Percentiles rank a stretch among this genome's conserved stretches.
These are phyloP conservation scores for Bemisia tabaci DNA, from an alignment of 1,140 invertebrate genomes.

Conservation along the genomic window DNA sequence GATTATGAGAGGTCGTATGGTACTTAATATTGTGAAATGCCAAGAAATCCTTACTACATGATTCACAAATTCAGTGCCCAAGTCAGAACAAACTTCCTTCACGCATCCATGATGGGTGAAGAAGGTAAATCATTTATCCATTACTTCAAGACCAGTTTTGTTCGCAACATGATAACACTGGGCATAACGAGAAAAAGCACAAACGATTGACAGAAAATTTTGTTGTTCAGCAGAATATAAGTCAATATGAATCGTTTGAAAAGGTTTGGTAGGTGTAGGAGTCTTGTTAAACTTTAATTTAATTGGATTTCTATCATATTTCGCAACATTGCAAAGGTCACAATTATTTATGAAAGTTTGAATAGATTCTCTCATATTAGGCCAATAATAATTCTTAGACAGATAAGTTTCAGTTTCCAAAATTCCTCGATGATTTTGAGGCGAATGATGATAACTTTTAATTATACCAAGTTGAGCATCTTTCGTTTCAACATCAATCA, in stretches of 20 bases:
- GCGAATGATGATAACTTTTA: slow-evolving; percentile 9
- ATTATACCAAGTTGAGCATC: background rate
- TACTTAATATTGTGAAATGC: slow-evolving; percentile 23
- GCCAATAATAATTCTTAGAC: slow-evolving; percentile 4
- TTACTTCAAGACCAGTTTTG: background rate
- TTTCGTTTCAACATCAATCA: background rate
- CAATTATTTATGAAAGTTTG: slow-evolving; percentile 12
- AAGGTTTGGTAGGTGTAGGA: background rate
- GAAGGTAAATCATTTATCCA: slow-evolving; percentile 11
- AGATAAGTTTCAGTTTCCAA: slow-evolving; percentile 1
- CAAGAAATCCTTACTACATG: background rate
- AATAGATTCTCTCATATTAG: slow-evolving; percentile 6
- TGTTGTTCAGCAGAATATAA: too few species aligned
- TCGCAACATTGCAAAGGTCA: slow-evolving; percentile 12
- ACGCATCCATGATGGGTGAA: slow-evolving; percentile 27
- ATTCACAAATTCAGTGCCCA: slow-evolving; percentile 27
- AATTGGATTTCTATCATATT: slow-evolving; percentile 6
- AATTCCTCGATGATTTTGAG: slow-evolving; percentile 10
- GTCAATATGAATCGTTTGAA: too few species aligned
- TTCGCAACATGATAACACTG: too few species aligned
- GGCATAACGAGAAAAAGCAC: too few species aligned
- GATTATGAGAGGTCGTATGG: slow-evolving; percentile 26
- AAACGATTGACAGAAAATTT: too few species aligned
- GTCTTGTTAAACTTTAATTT: slow-evolving; percentile 17
- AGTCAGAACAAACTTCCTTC: slow-evolving; percentile 25